phyloP scores from a whole-genome alignment of 1,140 invertebrate species.

The Bombyx mandarina region DNA sequence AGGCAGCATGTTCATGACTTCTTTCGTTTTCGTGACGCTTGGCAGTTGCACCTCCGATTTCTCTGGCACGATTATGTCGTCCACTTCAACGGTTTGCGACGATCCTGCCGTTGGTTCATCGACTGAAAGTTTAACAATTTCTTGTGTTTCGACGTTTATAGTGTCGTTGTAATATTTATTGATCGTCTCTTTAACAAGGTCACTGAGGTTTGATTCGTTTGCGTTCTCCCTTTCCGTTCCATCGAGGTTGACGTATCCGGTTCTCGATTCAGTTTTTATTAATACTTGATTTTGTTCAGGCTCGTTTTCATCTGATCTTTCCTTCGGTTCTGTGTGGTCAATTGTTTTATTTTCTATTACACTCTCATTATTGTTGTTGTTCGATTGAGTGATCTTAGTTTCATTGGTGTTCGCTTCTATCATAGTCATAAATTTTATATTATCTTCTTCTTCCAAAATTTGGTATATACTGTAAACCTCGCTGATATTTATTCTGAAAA shows the following conservation, averaged over 20 bases:
- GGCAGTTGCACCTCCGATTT: slow-evolving; percentile 29
- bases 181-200: slow-evolving; percentile 48
- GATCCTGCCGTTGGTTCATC: slow-evolving; percentile 3
- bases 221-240: slow-evolving; percentile 53
- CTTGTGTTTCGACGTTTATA: slow-evolving; percentile 19
- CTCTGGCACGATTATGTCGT: slow-evolving; percentile 48
- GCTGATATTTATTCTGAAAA: slow-evolving; percentile 62
- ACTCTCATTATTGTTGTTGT: slow-evolving; percentile 8
- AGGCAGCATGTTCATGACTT: slow-evolving; percentile 52
- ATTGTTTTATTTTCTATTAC: slow-evolving; percentile 7
- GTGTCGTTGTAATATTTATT: slow-evolving; percentile 38
- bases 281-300: slow-evolving; percentile 32
- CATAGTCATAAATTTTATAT: slow-evolving; percentile 56
- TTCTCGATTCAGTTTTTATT: slow-evolving; percentile 59
- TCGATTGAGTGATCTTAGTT: slow-evolving; percentile 19
- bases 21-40: slow-evolving; percentile 43
- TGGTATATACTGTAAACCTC: slow-evolving; percentile 65
- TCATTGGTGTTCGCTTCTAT: slow-evolving; percentile 34
- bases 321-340: slow-evolving; percentile 8
- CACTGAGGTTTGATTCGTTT: slow-evolving; percentile 41
- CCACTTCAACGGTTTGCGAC: slow-evolving; percentile 39
- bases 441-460: slow-evolving; percentile 65
- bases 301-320: slow-evolving; percentile 15
- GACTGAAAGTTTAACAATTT: slow-evolving; percentile 11
- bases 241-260: slow-evolving; percentile 59